These are phyloP conservation scores for Esox niger DNA, from an alignment of 2,113 vertebrate species.

Conservation along the genomic window DNA sequence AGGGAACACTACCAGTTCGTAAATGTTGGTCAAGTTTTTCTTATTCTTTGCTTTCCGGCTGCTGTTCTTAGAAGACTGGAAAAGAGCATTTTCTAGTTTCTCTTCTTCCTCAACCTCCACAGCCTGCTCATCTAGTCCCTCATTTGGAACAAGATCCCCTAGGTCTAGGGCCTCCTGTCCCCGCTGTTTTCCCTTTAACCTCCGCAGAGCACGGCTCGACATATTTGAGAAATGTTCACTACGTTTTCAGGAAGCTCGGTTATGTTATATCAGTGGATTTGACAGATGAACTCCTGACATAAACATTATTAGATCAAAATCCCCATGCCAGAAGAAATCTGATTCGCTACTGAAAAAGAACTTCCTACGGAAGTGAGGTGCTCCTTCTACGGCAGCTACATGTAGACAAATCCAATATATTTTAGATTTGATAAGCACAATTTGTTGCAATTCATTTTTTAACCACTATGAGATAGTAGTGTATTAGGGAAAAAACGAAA, in stretches of 20 bases:
- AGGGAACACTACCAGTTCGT: constrained; percentile 72
- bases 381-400: neutral
- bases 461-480: neutral
- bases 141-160: constrained; percentile 52
- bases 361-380: constrained; percentile 15
- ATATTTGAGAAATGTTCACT: constrained; percentile 69
- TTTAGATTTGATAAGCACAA: neutral
- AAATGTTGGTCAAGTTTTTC: constrained; percentile 80
- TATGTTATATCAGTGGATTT: neutral
- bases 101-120: constrained; percentile 13
- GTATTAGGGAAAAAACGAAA: neutral
- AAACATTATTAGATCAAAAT: neutral
- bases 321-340: neutral
- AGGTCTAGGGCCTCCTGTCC: constrained; percentile 82
- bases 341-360: constrained; percentile 25
- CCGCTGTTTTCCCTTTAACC: constrained; percentile 84
- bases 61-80: constrained; percentile 28
- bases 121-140: constrained; percentile 48
- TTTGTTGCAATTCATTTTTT: neutral
- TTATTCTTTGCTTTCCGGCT: constrained; percentile 68
- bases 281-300: neutral
- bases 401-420: neutral
- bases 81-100: constrained; percentile 35
- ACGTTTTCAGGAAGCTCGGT: neutral
- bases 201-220: constrained; percentile 86